These are phyloP conservation scores for Chunga burmeisteri DNA, from an alignment of 2,113 vertebrate species.

Conservation along the genomic window DNA sequence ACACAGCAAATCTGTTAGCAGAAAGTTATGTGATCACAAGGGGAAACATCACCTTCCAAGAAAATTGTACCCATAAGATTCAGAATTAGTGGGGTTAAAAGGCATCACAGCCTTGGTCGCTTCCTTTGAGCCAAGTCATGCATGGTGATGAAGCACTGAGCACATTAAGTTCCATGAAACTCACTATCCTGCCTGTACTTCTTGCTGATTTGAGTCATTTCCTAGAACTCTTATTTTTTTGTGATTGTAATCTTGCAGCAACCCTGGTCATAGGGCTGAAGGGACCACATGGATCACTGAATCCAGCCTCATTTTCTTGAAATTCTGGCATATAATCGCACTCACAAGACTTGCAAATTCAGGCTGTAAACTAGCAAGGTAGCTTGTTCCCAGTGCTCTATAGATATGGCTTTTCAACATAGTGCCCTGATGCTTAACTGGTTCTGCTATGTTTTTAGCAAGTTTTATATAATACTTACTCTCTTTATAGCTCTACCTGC, in stretches of 20 bases:
- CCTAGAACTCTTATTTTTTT: neutral
- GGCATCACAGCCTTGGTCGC: neutral
- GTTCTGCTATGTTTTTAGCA: neutral
- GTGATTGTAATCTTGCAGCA: neutral
- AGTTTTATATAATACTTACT: neutral
- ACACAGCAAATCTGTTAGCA: neutral
- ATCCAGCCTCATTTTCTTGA: neutral
- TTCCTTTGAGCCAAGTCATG: neutral
- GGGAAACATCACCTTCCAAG: neutral
- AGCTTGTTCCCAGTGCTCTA: neutral
- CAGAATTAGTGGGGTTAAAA: neutral
- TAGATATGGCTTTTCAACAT: neutral
- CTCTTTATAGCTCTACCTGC: slow-evolving; percentile 29
- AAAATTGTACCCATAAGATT: neutral
- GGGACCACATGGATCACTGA: neutral
- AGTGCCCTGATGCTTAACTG: neutral
- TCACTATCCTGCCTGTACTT: neutral
- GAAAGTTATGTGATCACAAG: neutral
- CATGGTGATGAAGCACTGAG: neutral
- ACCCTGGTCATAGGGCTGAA: neutral
- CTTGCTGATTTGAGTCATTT: neutral
- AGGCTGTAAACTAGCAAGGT: neutral
- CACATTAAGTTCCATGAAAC: neutral
- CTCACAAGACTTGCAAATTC: neutral
- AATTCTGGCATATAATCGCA: neutral